Percentiles rank a stretch among this genome's conserved stretches.
phyloP scores from a whole-genome alignment of 1,140 invertebrate species.

The Bacillus rossius region DNA sequence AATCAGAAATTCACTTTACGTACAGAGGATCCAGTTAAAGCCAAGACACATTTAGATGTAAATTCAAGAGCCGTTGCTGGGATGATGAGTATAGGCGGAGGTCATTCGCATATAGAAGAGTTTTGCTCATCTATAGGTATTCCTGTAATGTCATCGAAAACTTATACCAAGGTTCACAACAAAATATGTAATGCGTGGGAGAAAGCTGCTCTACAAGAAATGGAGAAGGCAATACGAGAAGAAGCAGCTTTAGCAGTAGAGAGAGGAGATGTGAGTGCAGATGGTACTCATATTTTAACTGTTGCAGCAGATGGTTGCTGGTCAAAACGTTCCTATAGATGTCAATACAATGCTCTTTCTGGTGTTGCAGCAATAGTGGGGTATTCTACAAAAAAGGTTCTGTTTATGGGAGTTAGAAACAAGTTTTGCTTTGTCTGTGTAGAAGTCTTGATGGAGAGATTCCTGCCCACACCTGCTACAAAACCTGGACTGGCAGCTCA shows the following conservation, averaged over 20 bases:
- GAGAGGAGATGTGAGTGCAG: conserved; percentile 23
- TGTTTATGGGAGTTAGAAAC: conserved; percentile 37
- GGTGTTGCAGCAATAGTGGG: conserved; percentile 36
- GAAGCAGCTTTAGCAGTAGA: conserved; percentile 6
- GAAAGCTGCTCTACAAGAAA: conserved; percentile 1
- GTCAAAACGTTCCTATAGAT: conserved; percentile 32
- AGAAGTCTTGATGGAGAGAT: conserved; percentile 1
- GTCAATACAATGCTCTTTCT: conserved; percentile 31
- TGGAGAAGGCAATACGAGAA: conserved; percentile 4
- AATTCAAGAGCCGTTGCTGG: conserved; percentile 4
- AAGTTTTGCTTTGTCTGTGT: conserved; percentile 38
- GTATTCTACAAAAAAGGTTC: conserved; percentile 32
- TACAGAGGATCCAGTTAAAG: too few species aligned
- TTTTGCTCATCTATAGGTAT: too few species aligned
- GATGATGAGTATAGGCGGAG: conserved; percentile 3
- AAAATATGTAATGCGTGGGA: too few species aligned
- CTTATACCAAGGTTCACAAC: too few species aligned
- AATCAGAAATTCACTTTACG: too few species aligned
- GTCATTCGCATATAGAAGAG: conserved; percentile 6
- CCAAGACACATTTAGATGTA: conserved; percentile 1
- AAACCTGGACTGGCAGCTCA: conserved; percentile 25
- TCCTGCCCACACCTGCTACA: conserved; percentile 6
- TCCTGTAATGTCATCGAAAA: too few species aligned
- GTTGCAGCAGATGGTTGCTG: too few species aligned
- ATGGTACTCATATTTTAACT: too few species aligned